phyloP scores from a whole-genome alignment of 2,113 vertebrate genomes.

The Ameiurus melas region DNA sequence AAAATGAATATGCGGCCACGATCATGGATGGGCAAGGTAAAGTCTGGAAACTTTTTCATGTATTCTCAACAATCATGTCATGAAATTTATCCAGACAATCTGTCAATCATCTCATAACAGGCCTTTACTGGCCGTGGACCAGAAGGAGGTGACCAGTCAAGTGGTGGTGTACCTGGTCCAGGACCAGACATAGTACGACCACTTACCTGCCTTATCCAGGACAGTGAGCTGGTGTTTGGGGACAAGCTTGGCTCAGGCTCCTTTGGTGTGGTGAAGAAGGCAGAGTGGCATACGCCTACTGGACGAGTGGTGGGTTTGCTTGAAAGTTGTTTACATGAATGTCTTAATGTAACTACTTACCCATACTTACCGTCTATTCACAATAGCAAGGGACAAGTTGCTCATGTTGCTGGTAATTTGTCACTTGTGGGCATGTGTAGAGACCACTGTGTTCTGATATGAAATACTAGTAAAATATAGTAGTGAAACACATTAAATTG shows the following conservation, averaged over 20 bases:
- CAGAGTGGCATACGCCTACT: constrained; percentile 77
- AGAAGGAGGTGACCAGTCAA: constrained; percentile 66
- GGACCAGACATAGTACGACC: constrained; percentile 64
- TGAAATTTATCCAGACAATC: background rate
- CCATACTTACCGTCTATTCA: background rate
- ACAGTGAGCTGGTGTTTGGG: constrained; percentile 75
- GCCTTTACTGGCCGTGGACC: constrained; percentile 54
- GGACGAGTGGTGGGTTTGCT: constrained; percentile 75
- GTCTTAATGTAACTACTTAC: background rate
- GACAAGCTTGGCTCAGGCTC: constrained; percentile 83
- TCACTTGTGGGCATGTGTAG: background rate
- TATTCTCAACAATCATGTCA: background rate
- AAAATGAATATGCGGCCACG: constrained; percentile 65
- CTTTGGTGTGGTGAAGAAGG: constrained; percentile 83
- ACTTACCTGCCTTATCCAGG: constrained; percentile 82
- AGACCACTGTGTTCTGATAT: background rate
- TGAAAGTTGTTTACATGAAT: background rate
- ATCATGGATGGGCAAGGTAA: constrained; percentile 76
- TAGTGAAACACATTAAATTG: background rate
- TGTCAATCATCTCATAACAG: constrained; percentile 56
- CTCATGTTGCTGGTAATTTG: background rate
- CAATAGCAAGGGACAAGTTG: background rate
- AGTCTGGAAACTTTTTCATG: background rate
- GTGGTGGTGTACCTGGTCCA: background rate
- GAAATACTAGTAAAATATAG: background rate